These are phyloP conservation scores for Tetheella fluctuosa DNA, from an alignment of 2,888 invertebrate species.

Conservation along the genomic window DNA sequence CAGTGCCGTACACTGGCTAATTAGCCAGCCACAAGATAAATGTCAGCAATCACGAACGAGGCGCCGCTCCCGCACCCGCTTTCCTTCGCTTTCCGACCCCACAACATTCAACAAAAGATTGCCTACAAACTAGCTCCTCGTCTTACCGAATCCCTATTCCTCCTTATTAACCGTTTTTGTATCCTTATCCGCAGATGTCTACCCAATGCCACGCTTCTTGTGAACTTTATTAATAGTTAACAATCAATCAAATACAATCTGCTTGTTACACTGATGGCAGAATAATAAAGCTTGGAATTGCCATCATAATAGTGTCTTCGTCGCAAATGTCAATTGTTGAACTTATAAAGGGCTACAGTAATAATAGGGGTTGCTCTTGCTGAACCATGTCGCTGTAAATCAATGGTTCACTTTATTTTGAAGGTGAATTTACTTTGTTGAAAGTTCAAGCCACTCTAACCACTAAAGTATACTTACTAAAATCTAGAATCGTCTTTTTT, in stretches of 20 bases:
- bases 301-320: constrained; percentile 63
- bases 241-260: constrained; percentile 46
- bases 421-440: constrained; percentile 61
- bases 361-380: constrained; percentile 60
- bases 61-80: constrained; percentile 42
- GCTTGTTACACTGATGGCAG: constrained; percentile 43
- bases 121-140: constrained; percentile 51
- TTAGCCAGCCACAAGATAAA: constrained; percentile 75
- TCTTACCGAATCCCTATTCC: constrained; percentile 36
- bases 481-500: too few species aligned
- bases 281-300: constrained; percentile 57
- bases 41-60: constrained; percentile 74
- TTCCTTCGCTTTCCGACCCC: constrained; percentile 26
- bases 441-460: constrained; percentile 54
- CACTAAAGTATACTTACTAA: constrained; percentile 22
- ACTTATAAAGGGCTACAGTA: constrained; percentile 68
- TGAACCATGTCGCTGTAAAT: constrained; percentile 73
- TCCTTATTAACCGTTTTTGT: constrained; percentile 33
- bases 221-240: constrained; percentile 41
- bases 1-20: constrained; percentile 56
- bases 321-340: constrained; percentile 76
- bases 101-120: constrained; percentile 42
- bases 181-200: constrained; percentile 24
- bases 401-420: constrained; percentile 60
- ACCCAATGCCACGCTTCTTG: constrained; percentile 25